Conservation (phyloP, 2,113 vertebrate genomes). For the Leptobrachium ailaonicum region DNA sequence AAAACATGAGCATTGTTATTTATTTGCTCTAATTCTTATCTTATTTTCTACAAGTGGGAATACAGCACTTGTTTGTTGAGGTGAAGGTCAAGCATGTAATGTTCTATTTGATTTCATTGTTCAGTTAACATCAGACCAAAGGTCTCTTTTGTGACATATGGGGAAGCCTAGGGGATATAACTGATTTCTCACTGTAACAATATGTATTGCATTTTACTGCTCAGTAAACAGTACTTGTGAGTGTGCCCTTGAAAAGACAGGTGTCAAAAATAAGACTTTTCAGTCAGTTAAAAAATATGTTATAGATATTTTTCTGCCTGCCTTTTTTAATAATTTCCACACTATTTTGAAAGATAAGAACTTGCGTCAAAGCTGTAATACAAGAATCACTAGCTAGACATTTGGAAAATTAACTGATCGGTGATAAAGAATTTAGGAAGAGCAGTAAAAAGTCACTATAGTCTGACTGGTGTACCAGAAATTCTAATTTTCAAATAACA, state of each 20-base stretch:
- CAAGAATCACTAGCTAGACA: neutral
- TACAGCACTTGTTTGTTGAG: neutral
- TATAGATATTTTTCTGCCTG: neutral
- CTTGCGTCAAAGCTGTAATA: neutral
- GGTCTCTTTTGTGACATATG: neutral
- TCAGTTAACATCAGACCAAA: neutral
- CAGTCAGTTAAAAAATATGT: neutral
- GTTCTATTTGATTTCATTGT: slow-evolving; percentile 6
- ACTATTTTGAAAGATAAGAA: neutral
- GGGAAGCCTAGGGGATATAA: neutral
- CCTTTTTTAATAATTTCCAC: neutral
- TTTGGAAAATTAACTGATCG: neutral
- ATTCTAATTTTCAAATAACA: no score
- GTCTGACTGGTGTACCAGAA: no score
- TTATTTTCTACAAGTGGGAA: neutral
- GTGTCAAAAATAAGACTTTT: neutral
- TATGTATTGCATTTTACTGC: neutral
- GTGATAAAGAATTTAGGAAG: no score
- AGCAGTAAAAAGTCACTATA: no score
- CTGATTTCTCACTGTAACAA: neutral
- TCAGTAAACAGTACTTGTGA: neutral
- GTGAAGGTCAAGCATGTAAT: neutral
- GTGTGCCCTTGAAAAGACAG: slow-evolving; percentile 3
- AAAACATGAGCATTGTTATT: neutral
- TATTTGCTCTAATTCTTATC: neutral